Base-by-base conservation (phyloP, 1,140 invertebrate genomes). In the Drepana arcuata region DNA sequence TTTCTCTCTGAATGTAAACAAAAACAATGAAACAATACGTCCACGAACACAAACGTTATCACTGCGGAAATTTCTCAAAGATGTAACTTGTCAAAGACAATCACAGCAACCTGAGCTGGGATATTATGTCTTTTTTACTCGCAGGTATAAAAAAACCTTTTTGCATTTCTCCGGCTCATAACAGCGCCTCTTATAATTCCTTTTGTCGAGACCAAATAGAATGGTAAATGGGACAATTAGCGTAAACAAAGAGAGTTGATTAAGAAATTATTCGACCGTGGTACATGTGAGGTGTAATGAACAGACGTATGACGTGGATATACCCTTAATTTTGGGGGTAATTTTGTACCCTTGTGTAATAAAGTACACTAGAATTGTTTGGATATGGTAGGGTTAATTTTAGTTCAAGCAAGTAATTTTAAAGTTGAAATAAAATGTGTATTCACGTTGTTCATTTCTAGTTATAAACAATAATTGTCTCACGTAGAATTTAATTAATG, bases 201-300 rank as follows among this genome's bases (percentile, higher is more conserved):
- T 48, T 67, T 64, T 69, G 57, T 45, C 32, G 16, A 44, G 10
- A 21, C 28, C 54, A 72, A 68, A 72, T 63, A 51, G 70, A 74
- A 74, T 72, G 45, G 33, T 35, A 64, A 70, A 74, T 57, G 56
- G 62, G 43, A 64, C 65, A 62, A 72, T 74, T 72, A 74, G 50
- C 47, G 46, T 47, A 60, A 67, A 74, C 63, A 74, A 70, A 72
- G 68, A 55, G 61, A 35, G 48, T 60, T 72, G 68, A 72, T 75
- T 72, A 72, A 72, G 67, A 70, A 70, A 74, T 71, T 74, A 74
- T 71, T 55, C 48, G 4, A 21, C 18, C 9, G 18, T 21, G 4
- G n/a, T n/a, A n/a, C n/a, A n/a, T 21, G 4, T 21, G 18, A 21
- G 4, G 18, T 21, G 9, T 4, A 21, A 21, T 5, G 4, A 9